phyloP scores from a whole-genome alignment of 2,113 vertebrate genomes.

The Indicator indicator region DNA sequence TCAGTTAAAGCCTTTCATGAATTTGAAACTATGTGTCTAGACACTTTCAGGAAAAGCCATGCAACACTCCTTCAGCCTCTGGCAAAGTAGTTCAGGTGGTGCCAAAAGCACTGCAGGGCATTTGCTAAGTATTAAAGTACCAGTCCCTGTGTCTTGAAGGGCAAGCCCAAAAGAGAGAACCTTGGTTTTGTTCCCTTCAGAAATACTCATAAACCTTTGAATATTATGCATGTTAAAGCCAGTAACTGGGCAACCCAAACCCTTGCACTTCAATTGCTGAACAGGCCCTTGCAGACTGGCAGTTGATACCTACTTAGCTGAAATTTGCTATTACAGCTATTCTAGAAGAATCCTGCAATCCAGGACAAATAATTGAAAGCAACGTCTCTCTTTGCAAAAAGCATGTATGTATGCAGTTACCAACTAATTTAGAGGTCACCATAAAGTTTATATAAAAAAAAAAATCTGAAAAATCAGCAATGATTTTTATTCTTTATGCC shows the following conservation, averaged over 20 bases:
- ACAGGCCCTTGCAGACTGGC: neutral
- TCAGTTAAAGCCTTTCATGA: neutral
- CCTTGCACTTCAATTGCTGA: neutral
- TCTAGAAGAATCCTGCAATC: neutral
- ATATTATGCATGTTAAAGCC: neutral
- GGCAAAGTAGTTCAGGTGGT: neutral
- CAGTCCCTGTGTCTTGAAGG: neutral
- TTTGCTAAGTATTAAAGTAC: neutral
- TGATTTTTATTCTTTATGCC: slow-evolving; percentile 11
- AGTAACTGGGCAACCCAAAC: neutral
- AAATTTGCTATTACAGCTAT: neutral
- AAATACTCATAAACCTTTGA: neutral
- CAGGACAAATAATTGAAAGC: neutral
- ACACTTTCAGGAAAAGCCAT: neutral
- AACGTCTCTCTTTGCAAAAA: neutral
- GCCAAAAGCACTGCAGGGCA: neutral
- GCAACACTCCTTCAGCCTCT: neutral
- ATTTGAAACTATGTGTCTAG: neutral
- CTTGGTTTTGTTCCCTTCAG: neutral
- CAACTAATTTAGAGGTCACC: neutral
- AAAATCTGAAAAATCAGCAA: neutral
- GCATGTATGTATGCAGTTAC: neutral
- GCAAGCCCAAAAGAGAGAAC: neutral
- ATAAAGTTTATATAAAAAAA: neutral
- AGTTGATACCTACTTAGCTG: neutral